Evolutionary conservation across 2,888 invertebrate genomes (phyloP).

Genomic region (Stenoptilia bipunctidactyla): DNA sequence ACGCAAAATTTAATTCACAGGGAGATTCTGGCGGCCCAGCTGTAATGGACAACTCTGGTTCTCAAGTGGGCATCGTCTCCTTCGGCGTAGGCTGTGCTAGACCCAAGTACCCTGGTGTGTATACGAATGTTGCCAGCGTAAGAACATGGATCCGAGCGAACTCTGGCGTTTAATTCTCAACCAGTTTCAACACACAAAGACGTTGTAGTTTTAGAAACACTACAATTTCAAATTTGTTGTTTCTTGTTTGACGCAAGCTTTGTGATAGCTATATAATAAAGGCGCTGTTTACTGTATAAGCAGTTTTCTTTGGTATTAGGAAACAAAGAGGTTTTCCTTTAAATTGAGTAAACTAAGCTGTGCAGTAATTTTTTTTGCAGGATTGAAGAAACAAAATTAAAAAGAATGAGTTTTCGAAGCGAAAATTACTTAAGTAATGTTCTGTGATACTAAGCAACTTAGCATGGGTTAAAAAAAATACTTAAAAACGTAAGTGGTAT

Average conservation of each 20-base stretch:
- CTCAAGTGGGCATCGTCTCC: conserved; percentile 28
- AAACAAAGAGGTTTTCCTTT: conserved; percentile 3
- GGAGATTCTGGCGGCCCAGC: conserved; percentile 44
- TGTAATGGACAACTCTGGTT: conserved; percentile 15
- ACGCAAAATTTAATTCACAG: conserved; percentile 18
- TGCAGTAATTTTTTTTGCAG: too few relatives aligned
- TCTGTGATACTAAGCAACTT: too few relatives aligned
- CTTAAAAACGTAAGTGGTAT: too few relatives aligned
- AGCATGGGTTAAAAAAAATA: too few relatives aligned
- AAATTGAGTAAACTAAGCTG: neutral
- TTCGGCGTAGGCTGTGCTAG: conserved; percentile 30
- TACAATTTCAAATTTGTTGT: too few relatives aligned
- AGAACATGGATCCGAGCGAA: conserved; percentile 19
- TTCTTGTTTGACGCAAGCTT: neutral
- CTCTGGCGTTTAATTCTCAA: conserved; percentile 11
- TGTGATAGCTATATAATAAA: conserved; percentile 4
- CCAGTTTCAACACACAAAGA: neutral
- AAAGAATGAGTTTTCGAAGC: too few relatives aligned
- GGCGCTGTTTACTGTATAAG: conserved; percentile 9
- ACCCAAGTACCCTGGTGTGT: conserved; percentile 26
- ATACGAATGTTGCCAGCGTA: conserved; percentile 24
- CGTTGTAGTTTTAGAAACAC: neutral
- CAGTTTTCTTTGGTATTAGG: conserved; percentile 3
- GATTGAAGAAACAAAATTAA: too few relatives aligned
- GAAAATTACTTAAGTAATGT: too few relatives aligned